Base-by-base conservation (phyloP, 2,113 vertebrate genomes). In the Aldabrachelys gigantea region DNA sequence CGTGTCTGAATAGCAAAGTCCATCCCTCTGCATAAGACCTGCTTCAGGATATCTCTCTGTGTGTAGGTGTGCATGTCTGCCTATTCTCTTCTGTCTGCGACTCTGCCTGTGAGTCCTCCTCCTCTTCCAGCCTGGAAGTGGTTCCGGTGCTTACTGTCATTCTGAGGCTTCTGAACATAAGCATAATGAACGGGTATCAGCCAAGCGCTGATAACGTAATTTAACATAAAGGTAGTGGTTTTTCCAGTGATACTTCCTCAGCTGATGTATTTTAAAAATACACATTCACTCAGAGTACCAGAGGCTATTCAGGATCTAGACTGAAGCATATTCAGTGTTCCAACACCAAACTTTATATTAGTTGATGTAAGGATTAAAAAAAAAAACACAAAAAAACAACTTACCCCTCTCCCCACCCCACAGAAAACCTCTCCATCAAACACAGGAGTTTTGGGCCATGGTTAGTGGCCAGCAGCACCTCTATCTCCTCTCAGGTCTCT, bases 371-470 rank as follows among this genome's bases (percentile, higher is more conserved):
- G 25, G 25, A 59, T 27, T 11, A 12, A 53, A 53, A 21, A 19
- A 21, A 53, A 53, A 19, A 44, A 6, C n/a, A 44, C 44, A 44
- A 2, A 1, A 17, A 52, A 53, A 17, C 7, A 53, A 2, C 52
- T 3, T 44, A 2, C 6, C 52, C 19, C 17, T 1, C 6, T 2
- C 2, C 52, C 52, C 17, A 53, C 17, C 52, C 52, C 52, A 19
- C 16, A 53, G 52, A 53, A 21, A 53, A 53, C 17, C 17, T 53
- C 6, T 16, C 52, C 6, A 19, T 53, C 52, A 53, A 53, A 53
- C 6, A 19, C 52, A 53, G 52, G 52, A 53, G 52, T 53, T 53
- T 17, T 19, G 52, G 19, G 52, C 52, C 52, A 53, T 53, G 52
- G 17, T 53, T 53, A 53, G 52, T 53, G 52, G 52, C 52, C 52